These are phyloP conservation scores for Tragelaphus oryx DNA, from an alignment of 2,797 vertebrate species.

Conservation along the genomic window DNA sequence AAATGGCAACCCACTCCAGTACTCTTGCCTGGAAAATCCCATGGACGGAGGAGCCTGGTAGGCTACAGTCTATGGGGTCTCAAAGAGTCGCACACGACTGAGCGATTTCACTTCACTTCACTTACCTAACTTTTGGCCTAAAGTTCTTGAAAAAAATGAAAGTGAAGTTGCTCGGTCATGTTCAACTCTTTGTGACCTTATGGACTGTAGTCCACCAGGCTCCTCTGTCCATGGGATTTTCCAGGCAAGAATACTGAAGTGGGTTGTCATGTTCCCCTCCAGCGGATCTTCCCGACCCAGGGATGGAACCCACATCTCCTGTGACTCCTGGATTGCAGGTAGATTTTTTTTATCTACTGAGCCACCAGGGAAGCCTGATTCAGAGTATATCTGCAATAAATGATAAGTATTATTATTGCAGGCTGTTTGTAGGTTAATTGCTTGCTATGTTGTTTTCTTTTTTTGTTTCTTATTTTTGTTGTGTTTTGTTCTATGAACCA, in stretches of 20 bases:
- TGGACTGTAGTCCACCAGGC: not conserved
- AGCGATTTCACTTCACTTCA: too few species aligned
- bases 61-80: too few species aligned
- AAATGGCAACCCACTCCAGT: too few species aligned
- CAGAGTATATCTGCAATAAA: not conserved
- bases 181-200: not conserved
- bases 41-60: too few species aligned
- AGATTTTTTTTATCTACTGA: not conserved
- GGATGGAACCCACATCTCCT: not conserved
- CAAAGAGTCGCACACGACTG: too few species aligned
- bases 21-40: too few species aligned
- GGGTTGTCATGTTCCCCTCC: not conserved
- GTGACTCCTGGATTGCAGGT: not conserved
- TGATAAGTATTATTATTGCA: not conserved
- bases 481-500: not conserved
- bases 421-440: not conserved
- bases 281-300: not conserved
- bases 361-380: not conserved
- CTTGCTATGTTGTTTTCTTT: not conserved
- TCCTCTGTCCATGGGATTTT: not conserved
- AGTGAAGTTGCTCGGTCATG: not conserved
- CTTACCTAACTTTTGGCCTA: not conserved
- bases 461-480: not conserved
- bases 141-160: not conserved
- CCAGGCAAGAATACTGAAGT: not conserved